These are phyloP conservation scores for Drosophila pseudotalamancana DNA, from an alignment of 2,888 invertebrate species.

Conservation along the genomic window DNA sequence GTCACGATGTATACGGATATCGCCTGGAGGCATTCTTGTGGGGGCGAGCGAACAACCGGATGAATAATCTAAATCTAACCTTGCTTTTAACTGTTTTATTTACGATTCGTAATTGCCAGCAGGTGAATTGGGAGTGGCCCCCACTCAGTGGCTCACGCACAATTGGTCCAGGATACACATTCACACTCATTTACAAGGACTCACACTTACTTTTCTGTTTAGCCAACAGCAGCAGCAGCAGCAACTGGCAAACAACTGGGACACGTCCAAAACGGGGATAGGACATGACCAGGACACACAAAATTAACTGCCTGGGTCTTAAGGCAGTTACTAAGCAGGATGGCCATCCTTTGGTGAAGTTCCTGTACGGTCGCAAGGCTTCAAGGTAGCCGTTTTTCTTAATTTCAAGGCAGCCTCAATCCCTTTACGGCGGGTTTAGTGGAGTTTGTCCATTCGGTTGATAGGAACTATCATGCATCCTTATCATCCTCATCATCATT, in stretches of 20 bases:
- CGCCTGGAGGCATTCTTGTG: not conserved
- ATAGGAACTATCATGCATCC: conserved; percentile 5
- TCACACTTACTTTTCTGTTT: not conserved
- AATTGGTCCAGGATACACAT: conserved; percentile 29
- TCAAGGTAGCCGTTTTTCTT: not conserved
- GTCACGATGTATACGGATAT: conserved; percentile 6
- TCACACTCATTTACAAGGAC: not conserved
- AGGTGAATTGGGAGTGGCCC: not conserved
- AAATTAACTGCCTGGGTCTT: conserved; percentile 2
- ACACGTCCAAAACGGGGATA: not conserved
- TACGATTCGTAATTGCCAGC: conserved; percentile 1
- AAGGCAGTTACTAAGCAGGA: not conserved
- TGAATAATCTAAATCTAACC: conserved; percentile 13
- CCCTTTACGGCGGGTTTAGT: too few relatives aligned
- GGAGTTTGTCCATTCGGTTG: not conserved
- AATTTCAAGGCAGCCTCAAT: not conserved
- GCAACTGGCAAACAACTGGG: not conserved
- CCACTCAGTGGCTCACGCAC: conserved; percentile 15
- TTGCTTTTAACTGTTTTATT: conserved; percentile 1
- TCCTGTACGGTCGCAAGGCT: not conserved
- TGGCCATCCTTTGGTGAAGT: too few relatives aligned
- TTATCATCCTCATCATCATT: conserved; percentile 15
- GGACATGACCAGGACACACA: conserved; percentile 17
- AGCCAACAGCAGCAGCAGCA: not conserved
- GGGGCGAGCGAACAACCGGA: not conserved